A percentile compares a stretch with the other conserved stretches of the same genome.
Conservation (phyloP, 2,888 invertebrate genomes). For the Microctonus aethiopoides region DNA sequence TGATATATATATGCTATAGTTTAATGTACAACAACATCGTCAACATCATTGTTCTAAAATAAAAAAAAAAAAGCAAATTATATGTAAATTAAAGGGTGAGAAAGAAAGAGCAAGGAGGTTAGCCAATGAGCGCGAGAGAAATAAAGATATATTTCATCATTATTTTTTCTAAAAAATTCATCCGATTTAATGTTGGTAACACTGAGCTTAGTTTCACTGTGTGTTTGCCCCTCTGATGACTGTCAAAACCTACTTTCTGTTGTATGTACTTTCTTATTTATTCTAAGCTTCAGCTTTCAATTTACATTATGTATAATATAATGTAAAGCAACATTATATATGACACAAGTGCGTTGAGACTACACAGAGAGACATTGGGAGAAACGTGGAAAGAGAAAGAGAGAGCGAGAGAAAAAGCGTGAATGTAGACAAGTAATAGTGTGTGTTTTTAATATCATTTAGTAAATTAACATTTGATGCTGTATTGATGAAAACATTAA, state of each 20-base stretch:
- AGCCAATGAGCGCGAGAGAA: no score
- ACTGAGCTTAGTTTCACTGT: slow-evolving; percentile 38
- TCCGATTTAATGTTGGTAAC: slow-evolving; percentile 46
- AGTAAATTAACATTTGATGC: slow-evolving; percentile 1
- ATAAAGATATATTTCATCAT: no score
- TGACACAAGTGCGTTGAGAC: background rate
- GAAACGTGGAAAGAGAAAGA: slow-evolving; percentile 16
- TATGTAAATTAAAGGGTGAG: background rate
- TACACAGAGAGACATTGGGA: background rate
- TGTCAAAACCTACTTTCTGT: slow-evolving; percentile 63
- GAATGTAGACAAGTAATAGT: background rate
- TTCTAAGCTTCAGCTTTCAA: slow-evolving; percentile 34
- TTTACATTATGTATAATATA: background rate
- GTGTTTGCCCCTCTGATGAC: slow-evolving; percentile 58
- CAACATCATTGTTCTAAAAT: no score
- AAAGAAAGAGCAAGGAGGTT: no score
- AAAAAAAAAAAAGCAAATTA: no score
- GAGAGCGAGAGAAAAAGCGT: background rate
- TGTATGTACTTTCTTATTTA: slow-evolving; percentile 27
- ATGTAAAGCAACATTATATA: slow-evolving; percentile 30
- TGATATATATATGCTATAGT: no score
- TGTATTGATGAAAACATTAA: slow-evolving; percentile 1
- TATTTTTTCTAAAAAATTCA: background rate
- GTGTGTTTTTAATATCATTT: background rate
- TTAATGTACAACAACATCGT: no score